Base-by-base conservation (phyloP, 2,888 invertebrate species). In the Fragum fragum region DNA sequence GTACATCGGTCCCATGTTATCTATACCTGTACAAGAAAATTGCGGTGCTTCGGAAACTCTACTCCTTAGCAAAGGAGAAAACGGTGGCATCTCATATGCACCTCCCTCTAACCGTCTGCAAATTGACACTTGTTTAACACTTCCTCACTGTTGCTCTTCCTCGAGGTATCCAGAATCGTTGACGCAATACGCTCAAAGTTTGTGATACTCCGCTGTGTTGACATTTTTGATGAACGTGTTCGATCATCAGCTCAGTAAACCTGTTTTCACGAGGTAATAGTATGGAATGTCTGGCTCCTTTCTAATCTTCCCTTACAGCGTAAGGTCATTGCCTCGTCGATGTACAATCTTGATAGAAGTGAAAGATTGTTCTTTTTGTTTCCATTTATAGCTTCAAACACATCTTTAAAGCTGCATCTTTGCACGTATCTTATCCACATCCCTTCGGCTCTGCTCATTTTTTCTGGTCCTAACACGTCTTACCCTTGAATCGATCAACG, bases 81-180 rank as follows among this genome's bases (percentile, higher is more conserved):
- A 75, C n/a, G 47, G 11, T 16, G 78, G 81, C 68, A 72, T 74
- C 53, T 69, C 66, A 42, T n/a, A n/a, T n/a, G n/a, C n/a, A n/a
- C n/a, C n/a, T n/a, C n/a, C n/a, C n/a, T n/a, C n/a, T n/a, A n/a
- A 70, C 73, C 1, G 74, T 21, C 55, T 21, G 23, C n/a, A 55
- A 2, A 6, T 53, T 53, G 53, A 53, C 53, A 53, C 18, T 18
- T 53, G 21, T 21, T 53, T 53, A 53, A n/a, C 53, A 53, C 53
- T 21, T 53, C 18, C 53, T 16, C n/a, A 53, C 53, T 53, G 53
- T 53, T 53, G 53, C 53, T n/a, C n/a, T 7, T 53, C n/a, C n/a
- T n/a, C n/a, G n/a, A n/a, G n/a, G n/a, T n/a, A n/a, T n/a, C n/a
- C n/a, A n/a, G n/a, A n/a, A n/a, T n/a, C n/a, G n/a, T n/a, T n/a